Evolutionary conservation across 2,113 vertebrate genomes (phyloP).

Genomic region (Eolophus roseicapilla): DNA sequence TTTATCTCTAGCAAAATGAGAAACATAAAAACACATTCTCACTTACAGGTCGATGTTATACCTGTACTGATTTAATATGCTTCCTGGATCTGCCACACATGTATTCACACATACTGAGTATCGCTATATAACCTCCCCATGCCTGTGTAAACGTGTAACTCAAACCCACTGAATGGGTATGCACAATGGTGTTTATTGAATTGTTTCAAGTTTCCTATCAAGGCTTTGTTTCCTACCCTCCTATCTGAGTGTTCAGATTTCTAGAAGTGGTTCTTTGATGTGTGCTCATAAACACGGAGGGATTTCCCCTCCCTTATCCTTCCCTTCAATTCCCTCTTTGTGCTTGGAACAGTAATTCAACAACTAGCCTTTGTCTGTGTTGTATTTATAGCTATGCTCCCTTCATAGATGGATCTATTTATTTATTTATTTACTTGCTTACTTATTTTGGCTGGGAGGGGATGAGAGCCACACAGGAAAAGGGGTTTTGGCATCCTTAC

Average conservation of each 20-base stretch:
- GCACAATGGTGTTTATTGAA: not conserved
- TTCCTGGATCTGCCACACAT: not conserved
- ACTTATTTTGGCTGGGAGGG: not conserved
- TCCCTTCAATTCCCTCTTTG: conserved; percentile 25
- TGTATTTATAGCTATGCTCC: not conserved
- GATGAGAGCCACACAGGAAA: not conserved
- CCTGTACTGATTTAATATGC: not conserved
- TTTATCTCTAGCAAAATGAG: not conserved
- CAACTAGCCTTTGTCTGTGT: not conserved
- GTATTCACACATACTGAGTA: fast-evolving
- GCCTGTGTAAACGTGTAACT: not conserved
- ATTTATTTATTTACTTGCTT: not conserved
- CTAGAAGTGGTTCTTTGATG: conserved; percentile 55
- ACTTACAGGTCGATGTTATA: fast-evolving
- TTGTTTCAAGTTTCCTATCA: conserved; percentile 54
- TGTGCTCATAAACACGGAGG: not conserved
- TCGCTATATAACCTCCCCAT: not conserved
- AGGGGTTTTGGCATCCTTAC: not conserved
- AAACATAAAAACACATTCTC: not conserved
- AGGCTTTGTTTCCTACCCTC: conserved; percentile 10
- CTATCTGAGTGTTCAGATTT: conserved; percentile 33
- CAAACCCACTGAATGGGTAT: not conserved
- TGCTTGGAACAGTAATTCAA: conserved; percentile 38
- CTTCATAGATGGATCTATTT: not conserved
- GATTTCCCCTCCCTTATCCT: conserved; percentile 36